Base-by-base conservation (phyloP, 2,888 invertebrate genomes). In the Agrotis clavis region DNA sequence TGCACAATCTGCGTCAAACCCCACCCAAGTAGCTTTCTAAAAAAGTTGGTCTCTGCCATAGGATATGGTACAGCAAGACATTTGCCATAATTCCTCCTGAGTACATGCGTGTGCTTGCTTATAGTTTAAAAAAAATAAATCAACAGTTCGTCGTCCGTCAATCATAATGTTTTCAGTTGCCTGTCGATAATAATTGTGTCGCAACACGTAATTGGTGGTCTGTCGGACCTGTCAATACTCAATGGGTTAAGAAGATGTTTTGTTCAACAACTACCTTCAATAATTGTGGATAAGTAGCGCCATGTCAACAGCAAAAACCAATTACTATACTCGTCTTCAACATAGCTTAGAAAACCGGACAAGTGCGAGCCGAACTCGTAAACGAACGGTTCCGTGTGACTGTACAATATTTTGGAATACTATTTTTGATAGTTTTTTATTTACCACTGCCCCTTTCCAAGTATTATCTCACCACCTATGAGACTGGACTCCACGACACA, bases 211-310 rank as follows among this genome's bases (percentile, higher is more conserved):
- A 77, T 81, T 63, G 54, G 45, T 21, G 47, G 19, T 41, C 41
- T 61, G 21, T 45, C 68, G 16, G 74, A 59, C 74, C 80, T 65
- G 68, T 77, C 76, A 53, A 53, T 65, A 61, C 30, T 77, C 76
- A 53, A 53, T 65, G 57, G 41, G n/a, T 56, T 62, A 51, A 56
- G 5, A 50, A 65, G 54, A 71, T 14, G 53, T 71, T 74, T 25
- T 51, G 63, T 35, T 50, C 18, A 30, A 51, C 2, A 53, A 64
- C 41, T 41, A 41, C 41, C 9, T 41, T 11, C 21, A 60, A 60
- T 74, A 63, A 77, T 79, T 77, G 50, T 65, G n/a, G 13, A 53
- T 57, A 65, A 79, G 21, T 53, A 68, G 61, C 13, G 13, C 21
- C 53, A 16, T 62, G 35, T 66, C 25, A 67, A 67, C 19, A 56